A percentile compares a stretch with the other conserved stretches of the same genome.
These are phyloP conservation scores for Monopis laevigella DNA, from an alignment of 2,888 invertebrate species.

Conservation along the genomic window DNA sequence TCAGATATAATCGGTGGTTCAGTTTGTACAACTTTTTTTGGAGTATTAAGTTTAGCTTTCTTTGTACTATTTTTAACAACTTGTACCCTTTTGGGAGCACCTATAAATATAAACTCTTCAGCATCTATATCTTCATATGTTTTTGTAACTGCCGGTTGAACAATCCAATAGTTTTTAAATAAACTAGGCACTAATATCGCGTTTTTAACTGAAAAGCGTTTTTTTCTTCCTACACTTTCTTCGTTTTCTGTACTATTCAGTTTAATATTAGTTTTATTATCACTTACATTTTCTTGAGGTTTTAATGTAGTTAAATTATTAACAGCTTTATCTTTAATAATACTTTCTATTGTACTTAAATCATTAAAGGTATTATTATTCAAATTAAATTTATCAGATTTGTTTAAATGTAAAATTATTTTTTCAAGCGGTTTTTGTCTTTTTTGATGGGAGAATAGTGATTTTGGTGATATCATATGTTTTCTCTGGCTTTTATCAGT, in stretches of 20 bases:
- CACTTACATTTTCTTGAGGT: background rate
- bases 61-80: background rate
- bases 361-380: too few relatives aligned
- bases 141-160: background rate
- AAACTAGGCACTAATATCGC: background rate
- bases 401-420: too few relatives aligned
- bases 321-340: too few relatives aligned
- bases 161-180: background rate
- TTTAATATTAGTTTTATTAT: background rate
- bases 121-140: background rate
- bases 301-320: background rate
- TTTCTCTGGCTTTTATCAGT: too few relatives aligned
- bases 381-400: too few relatives aligned
- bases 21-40: too few relatives aligned
- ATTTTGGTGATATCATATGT: too few relatives aligned
- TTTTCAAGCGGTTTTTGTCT: too few relatives aligned
- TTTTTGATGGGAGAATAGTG: too few relatives aligned
- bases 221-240: background rate
- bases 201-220: background rate
- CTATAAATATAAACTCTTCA: background rate
- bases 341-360: too few relatives aligned
- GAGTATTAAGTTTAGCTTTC: background rate
- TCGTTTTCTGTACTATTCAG: background rate
- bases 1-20: background rate
- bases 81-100: background rate